Conservation (phyloP, 2,888 invertebrate species). For the Helicoverpa assulta region DNA sequence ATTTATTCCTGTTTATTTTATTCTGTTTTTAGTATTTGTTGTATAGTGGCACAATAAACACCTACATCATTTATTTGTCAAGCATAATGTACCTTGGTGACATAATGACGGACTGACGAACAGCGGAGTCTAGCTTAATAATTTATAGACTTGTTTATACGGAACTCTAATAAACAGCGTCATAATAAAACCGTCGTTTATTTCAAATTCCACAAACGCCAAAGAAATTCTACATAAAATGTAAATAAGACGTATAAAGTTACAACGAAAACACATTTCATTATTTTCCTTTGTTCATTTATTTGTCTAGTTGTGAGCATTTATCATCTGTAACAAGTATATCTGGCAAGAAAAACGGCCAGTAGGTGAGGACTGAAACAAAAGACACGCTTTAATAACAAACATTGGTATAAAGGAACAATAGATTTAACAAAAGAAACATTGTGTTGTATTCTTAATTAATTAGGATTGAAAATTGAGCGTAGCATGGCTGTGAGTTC, state of each 20-base stretch:
- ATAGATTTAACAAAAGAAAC: neutral
- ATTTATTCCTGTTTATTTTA: no score
- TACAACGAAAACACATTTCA: conserved; percentile 46
- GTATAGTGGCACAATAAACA: no score
- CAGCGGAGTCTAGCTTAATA: no score
- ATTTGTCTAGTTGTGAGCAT: conserved; percentile 24
- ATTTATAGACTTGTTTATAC: no score
- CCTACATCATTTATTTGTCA: no score
- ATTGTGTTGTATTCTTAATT: conserved; percentile 12
- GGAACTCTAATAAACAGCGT: conserved; percentile 32
- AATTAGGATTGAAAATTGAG: conserved; percentile 28
- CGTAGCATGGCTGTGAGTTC: conserved; percentile 12
- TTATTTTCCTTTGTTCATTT: conserved; percentile 19
- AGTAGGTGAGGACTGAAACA: conserved; percentile 11
- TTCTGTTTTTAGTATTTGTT: no score
- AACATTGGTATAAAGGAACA: neutral
- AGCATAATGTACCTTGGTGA: no score
- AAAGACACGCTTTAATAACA: conserved; percentile 16
- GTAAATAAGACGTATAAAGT: conserved; percentile 42
- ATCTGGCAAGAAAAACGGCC: conserved; percentile 5
- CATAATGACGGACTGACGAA: no score
- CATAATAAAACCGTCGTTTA: conserved; percentile 27
- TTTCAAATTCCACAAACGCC: conserved; percentile 31
- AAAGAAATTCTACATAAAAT: conserved; percentile 29
- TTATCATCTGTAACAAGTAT: conserved; percentile 30